A percentile compares a stretch with the other conserved stretches of the same genome.
phyloP scores from a whole-genome alignment of 2,113 vertebrate genomes.

The Cacatua alba region DNA sequence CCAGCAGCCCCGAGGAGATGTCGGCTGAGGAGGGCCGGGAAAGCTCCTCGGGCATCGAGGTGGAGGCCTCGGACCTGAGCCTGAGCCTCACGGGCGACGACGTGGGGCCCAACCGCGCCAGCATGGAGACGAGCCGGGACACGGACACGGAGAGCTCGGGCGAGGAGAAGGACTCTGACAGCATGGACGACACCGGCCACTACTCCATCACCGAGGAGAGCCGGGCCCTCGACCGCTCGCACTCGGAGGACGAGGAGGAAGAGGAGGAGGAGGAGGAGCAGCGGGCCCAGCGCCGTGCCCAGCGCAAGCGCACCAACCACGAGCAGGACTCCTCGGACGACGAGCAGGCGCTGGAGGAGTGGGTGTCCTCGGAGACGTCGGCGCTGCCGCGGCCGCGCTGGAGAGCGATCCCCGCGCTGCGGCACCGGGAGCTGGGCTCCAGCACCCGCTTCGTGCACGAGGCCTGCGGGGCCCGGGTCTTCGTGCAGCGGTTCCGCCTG shows the following conservation, averaged over 20 bases:
- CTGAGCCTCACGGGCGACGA: constrained; percentile 79
- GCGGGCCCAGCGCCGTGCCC: constrained; percentile 53
- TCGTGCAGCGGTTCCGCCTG: constrained; percentile 90
- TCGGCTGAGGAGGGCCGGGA: constrained; percentile 77
- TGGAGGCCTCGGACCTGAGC: constrained; percentile 79
- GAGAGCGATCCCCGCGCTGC: constrained; percentile 84
- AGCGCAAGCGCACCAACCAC: constrained; percentile 70
- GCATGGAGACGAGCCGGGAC: constrained; percentile 66
- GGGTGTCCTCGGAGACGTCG: constrained; percentile 87
- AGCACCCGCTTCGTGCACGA: constrained; percentile 84
- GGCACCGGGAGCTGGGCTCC: constrained; percentile 85
- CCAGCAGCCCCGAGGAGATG: constrained; percentile 81
- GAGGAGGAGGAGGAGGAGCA: constrained; percentile 78
- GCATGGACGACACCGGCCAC: constrained; percentile 91
- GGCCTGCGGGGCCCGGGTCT: constrained; percentile 88
- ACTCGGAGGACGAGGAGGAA: constrained; percentile 80
- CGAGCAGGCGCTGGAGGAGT: constrained; percentile 88
- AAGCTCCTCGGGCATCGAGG: constrained; percentile 81
- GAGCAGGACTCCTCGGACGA: constrained; percentile 82
- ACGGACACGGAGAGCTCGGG: constrained; percentile 76
- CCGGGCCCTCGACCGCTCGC: constrained; percentile 77
- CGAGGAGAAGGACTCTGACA: constrained; percentile 91
- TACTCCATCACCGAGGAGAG: constrained; percentile 90
- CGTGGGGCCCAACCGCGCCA: constrained; percentile 63
- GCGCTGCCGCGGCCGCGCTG: constrained; percentile 84